Conservation (phyloP, 2,797 vertebrate genomes). For the Harpagifer antarcticus region DNA sequence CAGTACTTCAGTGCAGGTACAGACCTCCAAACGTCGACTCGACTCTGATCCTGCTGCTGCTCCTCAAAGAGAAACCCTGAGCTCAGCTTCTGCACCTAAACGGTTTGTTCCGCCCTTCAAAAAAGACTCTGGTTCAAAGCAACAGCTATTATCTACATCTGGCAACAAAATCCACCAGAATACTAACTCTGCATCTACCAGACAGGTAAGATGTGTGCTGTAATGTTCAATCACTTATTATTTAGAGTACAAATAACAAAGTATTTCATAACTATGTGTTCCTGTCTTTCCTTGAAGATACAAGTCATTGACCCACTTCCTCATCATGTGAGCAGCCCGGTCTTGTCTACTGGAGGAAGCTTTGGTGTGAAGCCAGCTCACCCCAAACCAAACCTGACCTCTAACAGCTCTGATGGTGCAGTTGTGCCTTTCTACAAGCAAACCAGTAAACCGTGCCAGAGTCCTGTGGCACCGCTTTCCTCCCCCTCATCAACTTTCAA, state of each 20-base stretch:
- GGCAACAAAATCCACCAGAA: slow-evolving; percentile 25
- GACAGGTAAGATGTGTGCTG: slow-evolving; percentile 57
- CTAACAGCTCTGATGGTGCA: slow-evolving; percentile 36
- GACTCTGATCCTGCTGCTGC: neutral
- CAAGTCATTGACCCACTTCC: slow-evolving; percentile 62
- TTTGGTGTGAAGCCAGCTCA: slow-evolving; percentile 46
- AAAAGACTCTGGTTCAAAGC: slow-evolving; percentile 8
- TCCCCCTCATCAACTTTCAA: slow-evolving; percentile 35
- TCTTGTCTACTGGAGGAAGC: slow-evolving; percentile 25
- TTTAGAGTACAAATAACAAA: neutral
- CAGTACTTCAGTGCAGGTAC: slow-evolving; percentile 11
- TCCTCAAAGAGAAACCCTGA: slow-evolving; percentile 17
- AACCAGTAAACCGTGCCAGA: slow-evolving; percentile 48
- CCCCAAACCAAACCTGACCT: slow-evolving; percentile 24
- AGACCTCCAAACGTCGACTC: slow-evolving; percentile 7
- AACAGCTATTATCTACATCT: slow-evolving; percentile 8
- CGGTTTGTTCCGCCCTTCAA: slow-evolving; percentile 37
- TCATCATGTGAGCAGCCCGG: slow-evolving; percentile 38
- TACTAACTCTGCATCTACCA: slow-evolving; percentile 11
- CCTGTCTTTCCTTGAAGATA: slow-evolving; percentile 47
- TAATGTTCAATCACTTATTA: neutral
- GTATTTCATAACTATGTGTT: neutral
- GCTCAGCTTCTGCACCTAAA: slow-evolving; percentile 17
- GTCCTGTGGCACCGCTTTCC: slow-evolving; percentile 44
- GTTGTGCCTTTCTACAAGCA: slow-evolving; percentile 73